Evolutionary conservation across 2,113 vertebrate genomes (phyloP).

Genomic region (Procapra przewalskii): DNA sequence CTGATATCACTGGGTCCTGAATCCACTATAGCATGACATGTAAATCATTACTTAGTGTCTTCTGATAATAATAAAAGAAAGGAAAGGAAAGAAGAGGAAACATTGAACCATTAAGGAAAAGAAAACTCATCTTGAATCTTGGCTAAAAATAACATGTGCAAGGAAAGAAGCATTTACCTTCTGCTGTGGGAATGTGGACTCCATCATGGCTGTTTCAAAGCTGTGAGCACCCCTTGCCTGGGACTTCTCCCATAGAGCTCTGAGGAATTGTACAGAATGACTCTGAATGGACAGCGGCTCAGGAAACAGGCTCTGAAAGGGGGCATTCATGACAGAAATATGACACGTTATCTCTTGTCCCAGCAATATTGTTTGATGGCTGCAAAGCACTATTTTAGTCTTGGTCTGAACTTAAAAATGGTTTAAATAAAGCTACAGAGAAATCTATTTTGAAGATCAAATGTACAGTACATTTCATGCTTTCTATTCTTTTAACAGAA

Average conservation of each 20-base stretch:
- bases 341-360: neutral
- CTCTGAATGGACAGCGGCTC: slow-evolving; percentile 86
- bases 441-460: neutral
- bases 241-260: slow-evolving; percentile 89
- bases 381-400: neutral
- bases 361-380: neutral
- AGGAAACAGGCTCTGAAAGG: slow-evolving; percentile 85
- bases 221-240: slow-evolving; percentile 87
- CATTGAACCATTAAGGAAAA: neutral
- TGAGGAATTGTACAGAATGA: slow-evolving; percentile 84
- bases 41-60: neutral
- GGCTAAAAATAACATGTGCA: neutral
- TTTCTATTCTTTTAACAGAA: slow-evolving; percentile 45
- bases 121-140: neutral
- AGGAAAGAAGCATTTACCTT: slow-evolving; percentile 82
- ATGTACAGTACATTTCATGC: neutral
- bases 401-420: neutral
- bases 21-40: neutral
- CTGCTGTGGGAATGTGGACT: slow-evolving; percentile 86
- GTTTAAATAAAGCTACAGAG: neutral
- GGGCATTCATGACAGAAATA: neutral
- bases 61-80: neutral
- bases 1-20: neutral
- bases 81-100: neutral
- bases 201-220: slow-evolving; percentile 91